Evolutionary conservation across 2,888 invertebrate genomes (phyloP), one percentile per base, ranked within the genome.

Genomic region (Trilocha varians): DNA sequence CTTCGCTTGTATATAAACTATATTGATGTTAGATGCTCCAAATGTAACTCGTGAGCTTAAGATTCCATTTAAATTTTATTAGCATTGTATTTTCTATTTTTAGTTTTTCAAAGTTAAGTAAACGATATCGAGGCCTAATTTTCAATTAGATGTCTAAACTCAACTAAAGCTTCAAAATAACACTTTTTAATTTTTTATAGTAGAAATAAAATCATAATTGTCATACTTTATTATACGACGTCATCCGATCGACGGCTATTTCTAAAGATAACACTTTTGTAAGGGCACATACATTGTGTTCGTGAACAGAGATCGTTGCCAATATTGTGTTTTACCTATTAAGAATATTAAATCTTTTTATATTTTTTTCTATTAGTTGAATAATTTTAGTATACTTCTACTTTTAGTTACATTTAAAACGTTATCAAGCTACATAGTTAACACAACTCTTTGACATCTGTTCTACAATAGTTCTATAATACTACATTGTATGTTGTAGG

Each of bases 141-240:
- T n/a, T n/a, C n/a, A n/a, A n/a, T n/a, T n/a, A n/a, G n/a, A n/a
- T n/a, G n/a, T n/a, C n/a, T n/a, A n/a, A n/a, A n/a, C n/a, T n/a
- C n/a, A n/a, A n/a, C n/a, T n/a, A n/a, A n/a, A n/a, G n/a, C n/a
- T n/a, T n/a, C n/a, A n/a, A n/a, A n/a, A n/a, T n/a, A n/a, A n/a
- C n/a, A n/a, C n/a, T n/a, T 17, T 37, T 25, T 37, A 16, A 32
- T 32, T 33, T 13, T 16, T 13, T 32, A 38, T 32, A 25, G 25
- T 25, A 32, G 32, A 38, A 38, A 32, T 33, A 33, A 38, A 33
- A 38, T 33, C 18, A n/a, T n/a, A 37, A 38, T 33, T 38, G 16
- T 16, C 17, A 39, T 16, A n/a, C 33, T 11, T 32, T 17, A 16
- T 16, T 32, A n/a, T 16, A 32, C 13, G 34, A 39, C 33, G 16